phyloP scores from a whole-genome alignment of 2,113 vertebrate species.

The Muntiacus muntjak region DNA sequence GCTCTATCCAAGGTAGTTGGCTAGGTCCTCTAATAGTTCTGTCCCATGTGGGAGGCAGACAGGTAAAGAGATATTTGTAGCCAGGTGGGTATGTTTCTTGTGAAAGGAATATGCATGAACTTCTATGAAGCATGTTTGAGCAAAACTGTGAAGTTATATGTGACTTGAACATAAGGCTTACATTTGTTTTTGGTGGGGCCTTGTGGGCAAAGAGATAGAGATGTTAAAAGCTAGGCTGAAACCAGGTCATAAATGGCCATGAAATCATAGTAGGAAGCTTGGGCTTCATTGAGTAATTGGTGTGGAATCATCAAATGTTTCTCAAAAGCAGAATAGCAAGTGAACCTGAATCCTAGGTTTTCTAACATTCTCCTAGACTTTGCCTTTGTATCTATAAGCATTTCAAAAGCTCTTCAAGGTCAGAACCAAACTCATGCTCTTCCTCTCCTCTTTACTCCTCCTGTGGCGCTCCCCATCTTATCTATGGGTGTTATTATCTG shows the following conservation, averaged over 20 bases:
- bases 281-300: neutral
- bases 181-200: neutral
- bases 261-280: neutral
- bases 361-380: neutral
- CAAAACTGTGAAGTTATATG: neutral
- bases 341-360: neutral
- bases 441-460: neutral
- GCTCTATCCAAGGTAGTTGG: neutral
- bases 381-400: neutral
- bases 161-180: neutral
- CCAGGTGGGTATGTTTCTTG: neutral
- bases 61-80: neutral
- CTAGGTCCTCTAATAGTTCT: neutral
- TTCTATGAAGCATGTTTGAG: neutral
- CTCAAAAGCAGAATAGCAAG: neutral
- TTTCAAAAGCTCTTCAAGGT: neutral
- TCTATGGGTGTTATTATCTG: neutral
- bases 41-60: neutral
- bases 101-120: neutral
- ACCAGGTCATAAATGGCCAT: neutral
- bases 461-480: neutral
- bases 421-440: neutral
- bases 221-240: neutral
- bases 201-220: neutral
- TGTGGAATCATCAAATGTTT: neutral